phyloP scores from a whole-genome alignment of 2,113 vertebrate species.

The Caloenas nicobarica region DNA sequence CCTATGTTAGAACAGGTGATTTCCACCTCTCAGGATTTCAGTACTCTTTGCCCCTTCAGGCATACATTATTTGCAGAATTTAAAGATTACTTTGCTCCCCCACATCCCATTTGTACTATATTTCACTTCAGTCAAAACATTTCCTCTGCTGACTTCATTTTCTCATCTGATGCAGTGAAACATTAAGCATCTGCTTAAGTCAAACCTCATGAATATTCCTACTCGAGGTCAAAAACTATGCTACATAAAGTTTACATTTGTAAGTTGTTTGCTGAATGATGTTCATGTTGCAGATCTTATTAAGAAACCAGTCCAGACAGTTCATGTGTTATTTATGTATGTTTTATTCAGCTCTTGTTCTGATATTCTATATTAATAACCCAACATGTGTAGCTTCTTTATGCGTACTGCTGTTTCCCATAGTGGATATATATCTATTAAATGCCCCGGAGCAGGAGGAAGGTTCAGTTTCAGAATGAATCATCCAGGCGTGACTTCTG shows the following conservation, averaged over 20 bases:
- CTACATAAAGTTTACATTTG: background rate
- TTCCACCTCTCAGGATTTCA: background rate
- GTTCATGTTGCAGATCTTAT: background rate
- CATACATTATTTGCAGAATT: background rate
- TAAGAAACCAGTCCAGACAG: background rate
- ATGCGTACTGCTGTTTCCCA: background rate
- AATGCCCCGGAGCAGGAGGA: background rate
- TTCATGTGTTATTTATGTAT: background rate
- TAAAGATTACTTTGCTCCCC: background rate
- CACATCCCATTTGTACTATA: background rate
- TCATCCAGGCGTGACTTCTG: background rate
- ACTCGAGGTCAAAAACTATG: background rate
- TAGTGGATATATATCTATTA: background rate
- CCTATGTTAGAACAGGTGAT: background rate
- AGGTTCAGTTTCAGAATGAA: background rate
- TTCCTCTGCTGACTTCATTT: background rate
- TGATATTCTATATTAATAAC: background rate
- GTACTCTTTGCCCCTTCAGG: background rate
- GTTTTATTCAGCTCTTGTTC: background rate
- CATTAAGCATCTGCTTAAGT: background rate
- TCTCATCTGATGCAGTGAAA: background rate
- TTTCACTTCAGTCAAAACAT: background rate
- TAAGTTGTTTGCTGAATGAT: background rate
- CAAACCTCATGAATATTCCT: background rate
- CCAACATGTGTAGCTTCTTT: background rate